phyloP scores from a whole-genome alignment of 2,113 vertebrate genomes.

The Hemiprocne comata region DNA sequence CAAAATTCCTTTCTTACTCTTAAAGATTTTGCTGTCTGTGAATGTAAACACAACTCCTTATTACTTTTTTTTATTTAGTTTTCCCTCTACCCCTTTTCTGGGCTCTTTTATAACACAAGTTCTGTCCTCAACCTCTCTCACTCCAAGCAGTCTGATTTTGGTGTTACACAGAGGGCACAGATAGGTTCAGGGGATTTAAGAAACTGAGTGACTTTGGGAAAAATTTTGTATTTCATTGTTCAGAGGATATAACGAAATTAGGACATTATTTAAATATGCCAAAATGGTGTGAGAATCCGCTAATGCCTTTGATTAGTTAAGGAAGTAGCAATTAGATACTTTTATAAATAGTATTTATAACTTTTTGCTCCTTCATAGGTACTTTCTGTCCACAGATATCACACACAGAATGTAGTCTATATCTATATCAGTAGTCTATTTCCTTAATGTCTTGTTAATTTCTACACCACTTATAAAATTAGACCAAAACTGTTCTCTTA shows the following conservation, averaged over 20 bases:
- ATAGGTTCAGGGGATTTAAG: background rate
- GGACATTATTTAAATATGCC: background rate
- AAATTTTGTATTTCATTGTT: background rate
- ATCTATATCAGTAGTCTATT: background rate
- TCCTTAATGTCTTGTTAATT: background rate
- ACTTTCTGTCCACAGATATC: background rate
- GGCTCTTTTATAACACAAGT: background rate
- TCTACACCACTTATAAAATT: background rate
- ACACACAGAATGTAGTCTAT: too few relatives aligned
- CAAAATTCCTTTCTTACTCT: background rate
- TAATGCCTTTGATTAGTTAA: background rate
- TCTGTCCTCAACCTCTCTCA: background rate
- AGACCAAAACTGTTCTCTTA: background rate
- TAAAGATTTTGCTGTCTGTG: background rate
- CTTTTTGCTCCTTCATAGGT: background rate
- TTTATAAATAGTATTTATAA: background rate
- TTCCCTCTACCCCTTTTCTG: background rate
- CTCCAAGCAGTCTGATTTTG: background rate
- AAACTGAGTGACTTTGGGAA: background rate
- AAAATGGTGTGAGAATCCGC: background rate
- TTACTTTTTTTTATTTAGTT: background rate
- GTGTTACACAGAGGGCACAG: background rate
- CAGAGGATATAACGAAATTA: background rate
- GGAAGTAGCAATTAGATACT: background rate
- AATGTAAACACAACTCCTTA: background rate